Percentiles rank a stretch among this genome's conserved stretches.
phyloP scores from a whole-genome alignment of 1,140 invertebrate species.

The Bombus consobrinus region DNA sequence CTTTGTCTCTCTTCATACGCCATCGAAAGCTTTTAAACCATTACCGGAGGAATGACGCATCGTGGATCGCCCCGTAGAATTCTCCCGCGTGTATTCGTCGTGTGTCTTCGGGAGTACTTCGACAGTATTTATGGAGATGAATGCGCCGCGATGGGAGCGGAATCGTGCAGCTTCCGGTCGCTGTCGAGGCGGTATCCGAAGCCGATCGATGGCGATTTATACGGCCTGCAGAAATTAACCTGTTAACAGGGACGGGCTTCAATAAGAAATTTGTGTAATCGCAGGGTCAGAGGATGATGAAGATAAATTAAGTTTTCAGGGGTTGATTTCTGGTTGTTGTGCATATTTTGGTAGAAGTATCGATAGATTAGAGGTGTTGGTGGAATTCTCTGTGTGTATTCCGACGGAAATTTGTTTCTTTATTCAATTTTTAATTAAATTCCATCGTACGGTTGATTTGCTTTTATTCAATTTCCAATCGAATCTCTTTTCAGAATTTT shows the following conservation, averaged over 20 bases:
- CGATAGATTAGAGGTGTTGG: too few relatives aligned
- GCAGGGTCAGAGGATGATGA: not conserved
- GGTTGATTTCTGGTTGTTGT: too few relatives aligned
- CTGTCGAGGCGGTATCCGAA: not conserved
- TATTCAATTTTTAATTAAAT: too few relatives aligned
- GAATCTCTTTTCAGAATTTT: too few relatives aligned
- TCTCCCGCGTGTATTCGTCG: slow-evolving; percentile 54
- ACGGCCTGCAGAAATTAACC: not conserved
- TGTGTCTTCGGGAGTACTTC: slow-evolving; percentile 60
- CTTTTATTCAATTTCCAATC: too few relatives aligned
- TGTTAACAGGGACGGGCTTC: not conserved
- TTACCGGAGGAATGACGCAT: slow-evolving; percentile 68
- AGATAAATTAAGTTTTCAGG: not conserved
- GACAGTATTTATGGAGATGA: slow-evolving; percentile 64
- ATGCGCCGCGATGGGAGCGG: slow-evolving; percentile 44
- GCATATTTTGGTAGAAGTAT: too few relatives aligned
- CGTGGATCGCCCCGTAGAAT: slow-evolving; percentile 61
- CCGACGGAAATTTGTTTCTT: too few relatives aligned
- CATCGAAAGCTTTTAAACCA: slow-evolving; percentile 71
- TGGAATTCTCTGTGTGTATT: too few relatives aligned
- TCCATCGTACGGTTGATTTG: too few relatives aligned
- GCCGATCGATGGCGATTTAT: slow-evolving; percentile 24
- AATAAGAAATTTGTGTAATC: not conserved
- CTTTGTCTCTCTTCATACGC: not conserved
- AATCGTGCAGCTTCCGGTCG: not conserved